Conservation (phyloP, 2,797 vertebrate species). For the Coccyzus lansbergi region DNA sequence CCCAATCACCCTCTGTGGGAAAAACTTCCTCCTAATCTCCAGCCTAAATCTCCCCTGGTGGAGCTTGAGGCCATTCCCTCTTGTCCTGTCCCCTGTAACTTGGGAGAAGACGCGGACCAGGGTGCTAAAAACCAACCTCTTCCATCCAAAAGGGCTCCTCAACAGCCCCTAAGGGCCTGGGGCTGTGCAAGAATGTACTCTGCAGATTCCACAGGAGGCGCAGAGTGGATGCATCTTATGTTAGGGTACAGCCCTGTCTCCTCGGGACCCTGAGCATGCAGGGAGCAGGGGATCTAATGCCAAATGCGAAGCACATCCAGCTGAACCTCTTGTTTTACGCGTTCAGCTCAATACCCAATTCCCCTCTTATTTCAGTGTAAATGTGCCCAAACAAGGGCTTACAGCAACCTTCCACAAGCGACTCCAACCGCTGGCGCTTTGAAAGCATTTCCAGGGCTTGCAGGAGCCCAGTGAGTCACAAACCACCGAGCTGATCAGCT, state of each 20-base stretch:
- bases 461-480: background rate
- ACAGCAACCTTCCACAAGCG: background rate
- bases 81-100: no score
- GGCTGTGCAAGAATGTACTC: rapidly evolving
- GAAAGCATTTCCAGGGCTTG: background rate
- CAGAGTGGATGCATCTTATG: rapidly evolving
- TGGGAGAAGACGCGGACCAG: rapidly evolving
- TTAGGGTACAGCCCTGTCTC: rapidly evolving
- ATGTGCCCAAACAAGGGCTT: background rate
- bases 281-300: background rate
- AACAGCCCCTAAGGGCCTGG: background rate
- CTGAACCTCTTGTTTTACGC: background rate
- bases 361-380: background rate
- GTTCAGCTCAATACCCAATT: background rate
- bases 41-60: no score
- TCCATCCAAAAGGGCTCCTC: background rate
- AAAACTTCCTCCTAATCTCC: no score
- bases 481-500: background rate
- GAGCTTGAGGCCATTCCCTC: no score
- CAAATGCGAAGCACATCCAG: background rate
- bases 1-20: no score
- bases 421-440: background rate
- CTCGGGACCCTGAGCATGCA: rapidly evolving
- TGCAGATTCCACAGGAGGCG: background rate
- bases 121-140: rapidly evolving